Percentiles rank a stretch among this genome's conserved stretches.
Evolutionary conservation across 1,140 invertebrate genomes (phyloP).

Genomic region (Calosoma granatense): DNA sequence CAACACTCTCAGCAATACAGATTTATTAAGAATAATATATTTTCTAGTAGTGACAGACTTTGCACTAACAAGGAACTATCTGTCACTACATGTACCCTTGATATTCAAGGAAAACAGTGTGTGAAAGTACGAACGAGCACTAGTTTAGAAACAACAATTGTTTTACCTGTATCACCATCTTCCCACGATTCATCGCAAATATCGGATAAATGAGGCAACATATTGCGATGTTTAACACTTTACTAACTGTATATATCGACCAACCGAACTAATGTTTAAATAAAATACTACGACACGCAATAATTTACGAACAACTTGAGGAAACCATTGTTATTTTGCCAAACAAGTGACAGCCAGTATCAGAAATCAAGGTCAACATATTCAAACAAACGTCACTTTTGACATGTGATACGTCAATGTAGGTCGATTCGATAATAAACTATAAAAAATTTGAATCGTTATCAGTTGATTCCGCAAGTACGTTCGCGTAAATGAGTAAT

Average conservation of each 20-base stretch:
- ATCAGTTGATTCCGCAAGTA: neutral
- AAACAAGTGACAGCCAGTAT: constrained; percentile 8
- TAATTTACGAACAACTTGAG: neutral
- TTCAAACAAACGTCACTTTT: constrained; percentile 5
- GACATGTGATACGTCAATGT: neutral
- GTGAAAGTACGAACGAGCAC: neutral
- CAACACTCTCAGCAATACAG: neutral
- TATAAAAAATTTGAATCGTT: neutral
- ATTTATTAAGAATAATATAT: neutral
- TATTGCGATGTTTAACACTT: neutral
- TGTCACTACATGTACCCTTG: neutral
- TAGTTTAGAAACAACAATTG: neutral
- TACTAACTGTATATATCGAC: neutral
- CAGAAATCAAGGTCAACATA: neutral
- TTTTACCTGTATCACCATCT: neutral
- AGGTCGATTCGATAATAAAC: neutral
- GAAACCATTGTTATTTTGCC: constrained; percentile 5
- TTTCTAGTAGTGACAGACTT: no score
- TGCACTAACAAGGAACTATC: neutral
- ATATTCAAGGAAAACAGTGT: neutral
- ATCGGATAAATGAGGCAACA: neutral
- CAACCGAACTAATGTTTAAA: neutral
- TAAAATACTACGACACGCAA: neutral
- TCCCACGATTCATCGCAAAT: neutral
- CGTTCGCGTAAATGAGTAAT: neutral